These are phyloP conservation scores for Actinemys pallida DNA, from an alignment of 2,113 vertebrate species.

Conservation along the genomic window DNA sequence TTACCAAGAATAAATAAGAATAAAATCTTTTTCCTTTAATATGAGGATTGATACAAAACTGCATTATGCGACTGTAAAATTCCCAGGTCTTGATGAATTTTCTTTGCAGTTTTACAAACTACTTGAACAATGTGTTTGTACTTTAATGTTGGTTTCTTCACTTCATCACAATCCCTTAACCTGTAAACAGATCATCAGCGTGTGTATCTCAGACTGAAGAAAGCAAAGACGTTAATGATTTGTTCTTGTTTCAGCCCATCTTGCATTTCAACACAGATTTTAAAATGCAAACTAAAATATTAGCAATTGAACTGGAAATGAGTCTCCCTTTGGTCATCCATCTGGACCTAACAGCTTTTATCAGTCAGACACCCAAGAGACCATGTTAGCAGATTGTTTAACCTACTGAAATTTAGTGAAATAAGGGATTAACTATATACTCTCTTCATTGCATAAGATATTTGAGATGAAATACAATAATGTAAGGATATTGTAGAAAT, in stretches of 20 bases:
- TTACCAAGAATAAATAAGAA: neutral
- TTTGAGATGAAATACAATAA: neutral
- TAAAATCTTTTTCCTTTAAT: neutral
- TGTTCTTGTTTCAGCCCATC: neutral
- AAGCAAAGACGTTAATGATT: neutral
- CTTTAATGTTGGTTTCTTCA: neutral
- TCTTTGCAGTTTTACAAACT: neutral
- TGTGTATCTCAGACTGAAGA: neutral
- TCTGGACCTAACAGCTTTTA: conserved; percentile 15
- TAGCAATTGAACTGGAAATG: conserved; percentile 3
- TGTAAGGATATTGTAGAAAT: neutral
- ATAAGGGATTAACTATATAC: neutral
- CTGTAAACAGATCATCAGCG: neutral
- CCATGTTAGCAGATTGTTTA: conserved; percentile 11
- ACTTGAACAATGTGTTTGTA: neutral
- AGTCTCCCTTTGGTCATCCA: conserved; percentile 14
- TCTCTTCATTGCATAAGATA: neutral
- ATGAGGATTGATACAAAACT: neutral
- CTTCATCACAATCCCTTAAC: neutral
- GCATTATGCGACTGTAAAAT: neutral
- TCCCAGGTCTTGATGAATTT: neutral
- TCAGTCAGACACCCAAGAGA: neutral
- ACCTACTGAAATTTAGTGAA: neutral
- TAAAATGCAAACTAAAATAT: neutral
- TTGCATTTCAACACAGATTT: neutral